Conservation (phyloP, 2,888 invertebrate genomes). For the Trichopoda pennipes region DNA sequence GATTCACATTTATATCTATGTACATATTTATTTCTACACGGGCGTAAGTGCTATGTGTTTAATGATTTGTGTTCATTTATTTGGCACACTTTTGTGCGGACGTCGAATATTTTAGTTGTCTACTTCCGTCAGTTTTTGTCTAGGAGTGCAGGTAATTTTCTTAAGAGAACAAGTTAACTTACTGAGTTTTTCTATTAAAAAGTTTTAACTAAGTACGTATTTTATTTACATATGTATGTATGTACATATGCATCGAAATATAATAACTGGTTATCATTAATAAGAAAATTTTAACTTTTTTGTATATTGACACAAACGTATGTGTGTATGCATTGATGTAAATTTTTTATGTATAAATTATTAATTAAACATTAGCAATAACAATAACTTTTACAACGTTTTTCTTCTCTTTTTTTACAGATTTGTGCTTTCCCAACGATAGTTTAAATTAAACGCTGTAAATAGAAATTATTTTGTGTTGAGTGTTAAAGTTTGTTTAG, state of each 20-base stretch:
- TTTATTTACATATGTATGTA: not conserved
- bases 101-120: not conserved
- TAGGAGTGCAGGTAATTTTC: not conserved
- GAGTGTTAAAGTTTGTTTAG: constrained; percentile 21
- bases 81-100: not conserved
- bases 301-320: no score
- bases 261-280: not conserved
- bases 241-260: not conserved
- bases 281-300: not conserved
- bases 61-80: not conserved
- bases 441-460: constrained; percentile 21
- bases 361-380: not conserved
- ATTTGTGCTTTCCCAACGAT: constrained; percentile 34
- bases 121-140: not conserved
- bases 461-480: constrained; percentile 38
- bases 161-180: not conserved
- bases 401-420: constrained; percentile 60
- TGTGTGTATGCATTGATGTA: not conserved
- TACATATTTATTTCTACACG: not conserved
- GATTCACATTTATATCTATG: not conserved
- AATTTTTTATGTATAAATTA: not conserved
- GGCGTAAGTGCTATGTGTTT: no score
- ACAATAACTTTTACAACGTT: not conserved
- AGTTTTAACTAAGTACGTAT: not conserved
- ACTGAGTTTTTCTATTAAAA: not conserved